phyloP scores from a whole-genome alignment of 64 coral and sea anemone species.

The Pachyseris speciosa region DNA sequence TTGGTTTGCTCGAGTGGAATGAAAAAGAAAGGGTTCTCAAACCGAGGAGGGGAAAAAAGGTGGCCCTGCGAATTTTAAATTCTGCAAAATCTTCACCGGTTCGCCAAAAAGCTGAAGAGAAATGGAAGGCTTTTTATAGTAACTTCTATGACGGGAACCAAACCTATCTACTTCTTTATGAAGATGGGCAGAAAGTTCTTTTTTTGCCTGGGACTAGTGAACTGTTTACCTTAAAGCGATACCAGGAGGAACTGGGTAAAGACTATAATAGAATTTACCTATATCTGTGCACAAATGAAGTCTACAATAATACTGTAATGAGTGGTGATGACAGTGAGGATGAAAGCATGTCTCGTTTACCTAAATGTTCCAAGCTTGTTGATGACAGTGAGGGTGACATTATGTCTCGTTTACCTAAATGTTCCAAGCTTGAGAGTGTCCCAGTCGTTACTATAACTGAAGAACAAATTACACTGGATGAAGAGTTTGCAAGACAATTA shows the following conservation, averaged over 20 bases:
- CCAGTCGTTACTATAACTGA: neutral
- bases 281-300: slow-evolving; percentile 68
- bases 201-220: slow-evolving; percentile 68
- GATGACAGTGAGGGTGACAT: slow-evolving; percentile 26
- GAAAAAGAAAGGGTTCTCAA: slow-evolving; percentile 46
- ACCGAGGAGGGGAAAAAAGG: slow-evolving; percentile 32
- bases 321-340: slow-evolving; percentile 32
- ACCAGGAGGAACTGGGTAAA: slow-evolving; percentile 71
- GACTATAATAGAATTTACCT: slow-evolving; percentile 79
- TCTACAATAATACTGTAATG: slow-evolving; percentile 47
- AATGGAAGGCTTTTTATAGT: slow-evolving; percentile 64
- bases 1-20: slow-evolving; percentile 51
- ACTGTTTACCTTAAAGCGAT: slow-evolving; percentile 26
- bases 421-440: neutral
- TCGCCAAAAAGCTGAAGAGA: slow-evolving; percentile 32
- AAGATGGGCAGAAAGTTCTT: slow-evolving; percentile 58
- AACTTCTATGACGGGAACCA: slow-evolving; percentile 49
- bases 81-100: neutral
- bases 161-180: slow-evolving; percentile 46
- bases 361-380: neutral
- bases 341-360: neutral
- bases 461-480: slow-evolving; percentile 19
- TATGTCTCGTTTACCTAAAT: neutral
- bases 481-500: slow-evolving; percentile 9
- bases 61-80: slow-evolving; percentile 42